Percentiles rank a stretch among this genome's conserved stretches.
Conservation (phyloP, 2,797 vertebrate species). For the Epinephelus awoara region DNA sequence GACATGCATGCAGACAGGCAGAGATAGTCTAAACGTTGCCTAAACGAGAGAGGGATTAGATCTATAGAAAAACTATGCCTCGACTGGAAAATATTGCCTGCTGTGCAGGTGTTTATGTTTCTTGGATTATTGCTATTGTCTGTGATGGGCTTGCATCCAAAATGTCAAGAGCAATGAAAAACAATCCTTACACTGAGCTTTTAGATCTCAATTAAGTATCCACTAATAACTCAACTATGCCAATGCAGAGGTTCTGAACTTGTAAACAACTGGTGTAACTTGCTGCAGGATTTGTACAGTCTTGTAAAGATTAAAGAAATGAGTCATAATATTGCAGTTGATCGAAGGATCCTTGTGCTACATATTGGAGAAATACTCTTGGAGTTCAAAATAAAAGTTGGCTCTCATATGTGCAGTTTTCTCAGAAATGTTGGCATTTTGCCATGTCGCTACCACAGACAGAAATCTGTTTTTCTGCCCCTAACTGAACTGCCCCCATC, state of each 20-base stretch:
- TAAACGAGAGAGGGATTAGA: slow-evolving; percentile 42
- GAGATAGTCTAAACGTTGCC: slow-evolving; percentile 38
- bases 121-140: slow-evolving; percentile 42
- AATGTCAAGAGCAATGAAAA: slow-evolving; percentile 29
- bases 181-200: not conserved
- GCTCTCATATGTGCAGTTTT: slow-evolving; percentile 22
- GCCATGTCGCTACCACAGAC: not conserved
- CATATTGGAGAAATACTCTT: slow-evolving; percentile 27
- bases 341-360: slow-evolving; percentile 8
- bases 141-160: slow-evolving; percentile 28
- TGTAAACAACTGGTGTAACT: slow-evolving; percentile 6
- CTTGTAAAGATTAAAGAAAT: not conserved
- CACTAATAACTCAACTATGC: not conserved
- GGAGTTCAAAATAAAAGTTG: slow-evolving; percentile 21
- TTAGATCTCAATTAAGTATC: slow-evolving; percentile 9
- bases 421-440: slow-evolving; percentile 16
- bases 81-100: slow-evolving; percentile 36
- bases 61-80: slow-evolving; percentile 48
- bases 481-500: not conserved
- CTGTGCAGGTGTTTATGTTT: slow-evolving; percentile 40
- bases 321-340: slow-evolving; percentile 3
- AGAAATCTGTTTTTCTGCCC: slow-evolving; percentile 16
- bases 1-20: slow-evolving; percentile 59
- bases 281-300: slow-evolving; percentile 16
- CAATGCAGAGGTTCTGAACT: not conserved